Conservation (phyloP, 2,888 invertebrate genomes). For the Lottia gigantea region DNA sequence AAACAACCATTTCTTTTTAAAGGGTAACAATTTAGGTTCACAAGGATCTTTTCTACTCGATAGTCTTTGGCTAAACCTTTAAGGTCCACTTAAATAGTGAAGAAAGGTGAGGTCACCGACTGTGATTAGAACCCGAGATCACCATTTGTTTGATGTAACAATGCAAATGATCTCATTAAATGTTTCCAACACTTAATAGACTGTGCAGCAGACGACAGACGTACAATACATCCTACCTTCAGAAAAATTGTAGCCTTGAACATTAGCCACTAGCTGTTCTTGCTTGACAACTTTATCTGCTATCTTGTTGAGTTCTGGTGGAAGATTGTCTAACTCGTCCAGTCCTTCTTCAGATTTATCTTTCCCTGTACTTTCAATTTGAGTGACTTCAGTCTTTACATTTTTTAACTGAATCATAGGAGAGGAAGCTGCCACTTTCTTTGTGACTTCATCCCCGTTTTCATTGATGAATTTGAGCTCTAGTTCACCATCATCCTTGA, state of each 20-base stretch:
- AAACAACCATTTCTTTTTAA: too few species aligned
- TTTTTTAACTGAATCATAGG: not conserved
- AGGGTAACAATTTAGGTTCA: too few species aligned
- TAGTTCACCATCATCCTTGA: slow-evolving; percentile 39
- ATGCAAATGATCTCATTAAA: too few species aligned
- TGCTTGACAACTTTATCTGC: not conserved
- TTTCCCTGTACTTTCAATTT: not conserved
- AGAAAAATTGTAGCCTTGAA: not conserved
- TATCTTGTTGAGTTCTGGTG: not conserved
- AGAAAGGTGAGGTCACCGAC: too few species aligned
- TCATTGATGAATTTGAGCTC: slow-evolving; percentile 38
- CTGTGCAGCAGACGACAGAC: not conserved
- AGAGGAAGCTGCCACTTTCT: not conserved
- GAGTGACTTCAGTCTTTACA: not conserved
- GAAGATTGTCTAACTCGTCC: not conserved
- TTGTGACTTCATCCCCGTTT: slow-evolving; percentile 18
- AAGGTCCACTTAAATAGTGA: too few species aligned
- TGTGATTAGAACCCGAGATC: too few species aligned
- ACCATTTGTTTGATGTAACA: too few species aligned
- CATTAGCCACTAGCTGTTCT: not conserved
- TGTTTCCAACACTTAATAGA: too few species aligned
- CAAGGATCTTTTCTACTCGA: too few species aligned
- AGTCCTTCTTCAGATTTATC: not conserved
- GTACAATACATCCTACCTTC: not conserved
- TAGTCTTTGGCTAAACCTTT: too few species aligned